These are phyloP conservation scores for Dasyornis broadbenti DNA, from an alignment of 2,113 vertebrate species.

Conservation along the genomic window DNA sequence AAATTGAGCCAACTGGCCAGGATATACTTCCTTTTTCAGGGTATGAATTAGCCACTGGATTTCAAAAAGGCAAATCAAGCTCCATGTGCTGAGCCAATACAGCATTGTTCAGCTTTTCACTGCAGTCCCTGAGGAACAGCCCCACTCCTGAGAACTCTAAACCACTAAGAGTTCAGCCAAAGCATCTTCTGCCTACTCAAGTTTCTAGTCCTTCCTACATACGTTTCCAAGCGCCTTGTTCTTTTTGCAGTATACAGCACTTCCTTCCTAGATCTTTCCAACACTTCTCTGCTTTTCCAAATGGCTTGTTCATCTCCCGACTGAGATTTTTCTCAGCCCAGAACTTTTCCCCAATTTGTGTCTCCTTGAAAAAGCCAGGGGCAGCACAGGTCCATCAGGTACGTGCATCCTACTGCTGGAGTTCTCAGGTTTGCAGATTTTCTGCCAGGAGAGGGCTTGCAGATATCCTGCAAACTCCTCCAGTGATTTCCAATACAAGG, in stretches of 20 bases:
- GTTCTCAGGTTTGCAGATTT: neutral
- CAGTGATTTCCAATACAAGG: neutral
- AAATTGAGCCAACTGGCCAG: slow-evolving; percentile 10
- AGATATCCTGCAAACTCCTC: neutral
- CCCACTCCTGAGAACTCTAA: slow-evolving; percentile 1
- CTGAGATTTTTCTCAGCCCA: neutral
- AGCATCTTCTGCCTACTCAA: slow-evolving; percentile 42
- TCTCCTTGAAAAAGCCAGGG: neutral
- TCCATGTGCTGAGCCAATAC: neutral
- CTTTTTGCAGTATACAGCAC: neutral
- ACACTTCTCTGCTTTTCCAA: neutral
- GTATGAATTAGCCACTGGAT: neutral
- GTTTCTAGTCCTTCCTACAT: slow-evolving; percentile 26
- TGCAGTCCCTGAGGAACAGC: neutral
- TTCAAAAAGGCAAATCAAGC: neutral
- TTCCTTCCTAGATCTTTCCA: neutral
- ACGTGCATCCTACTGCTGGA: neutral
- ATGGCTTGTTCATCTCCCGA: neutral
- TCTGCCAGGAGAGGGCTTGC: neutral
- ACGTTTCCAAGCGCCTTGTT: neutral
- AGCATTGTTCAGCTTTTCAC: slow-evolving; percentile 4
- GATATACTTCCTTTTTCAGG: neutral
- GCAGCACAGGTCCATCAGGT: neutral
- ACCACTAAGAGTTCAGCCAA: slow-evolving; percentile 32
- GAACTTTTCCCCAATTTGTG: neutral